Percentiles rank a stretch among this genome's conserved stretches.
Evolutionary conservation across 2,797 vertebrate species (phyloP).

Genomic region (Ctenochaetus hawaiiensis): DNA sequence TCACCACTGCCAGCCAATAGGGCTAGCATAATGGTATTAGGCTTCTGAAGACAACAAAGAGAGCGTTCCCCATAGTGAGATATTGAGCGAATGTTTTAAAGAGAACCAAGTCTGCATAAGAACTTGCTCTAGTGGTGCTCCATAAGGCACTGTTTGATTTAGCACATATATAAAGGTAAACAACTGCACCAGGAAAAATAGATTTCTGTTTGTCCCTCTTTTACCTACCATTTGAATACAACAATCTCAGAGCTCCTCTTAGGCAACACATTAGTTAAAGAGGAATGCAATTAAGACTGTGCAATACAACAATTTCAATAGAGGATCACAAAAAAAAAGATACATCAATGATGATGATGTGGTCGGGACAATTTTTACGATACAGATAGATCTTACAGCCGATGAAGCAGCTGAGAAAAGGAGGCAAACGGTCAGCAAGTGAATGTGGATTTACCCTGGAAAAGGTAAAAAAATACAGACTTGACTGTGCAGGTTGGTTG

Average conservation of each 20-base stretch:
- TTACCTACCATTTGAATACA: conserved; percentile 55
- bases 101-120: conserved; percentile 59
- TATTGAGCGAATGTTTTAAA: conserved; percentile 33
- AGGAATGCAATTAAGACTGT: not conserved
- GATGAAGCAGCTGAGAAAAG: too few relatives aligned
- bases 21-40: too few relatives aligned
- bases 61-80: too few relatives aligned
- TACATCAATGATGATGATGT: too few relatives aligned
- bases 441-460: too few relatives aligned
- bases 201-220: conserved; percentile 65
- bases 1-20: too few relatives aligned
- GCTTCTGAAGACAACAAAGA: too few relatives aligned
- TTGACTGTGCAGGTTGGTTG: too few relatives aligned
- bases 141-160: conserved; percentile 46
- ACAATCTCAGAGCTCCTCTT: conserved; percentile 33
- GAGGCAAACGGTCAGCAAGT: too few relatives aligned
- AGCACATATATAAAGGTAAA: conserved; percentile 59
- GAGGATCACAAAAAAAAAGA: not conserved
- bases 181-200: conserved; percentile 71
- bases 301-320: not conserved
- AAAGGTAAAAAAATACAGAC: too few relatives aligned
- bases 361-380: too few relatives aligned
- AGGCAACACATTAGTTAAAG: conserved; percentile 26
- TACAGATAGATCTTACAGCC: too few relatives aligned
- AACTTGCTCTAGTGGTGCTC: conserved; percentile 46